phyloP scores from a whole-genome alignment of 1,140 invertebrate genomes.

The Drosophila seguyi region DNA sequence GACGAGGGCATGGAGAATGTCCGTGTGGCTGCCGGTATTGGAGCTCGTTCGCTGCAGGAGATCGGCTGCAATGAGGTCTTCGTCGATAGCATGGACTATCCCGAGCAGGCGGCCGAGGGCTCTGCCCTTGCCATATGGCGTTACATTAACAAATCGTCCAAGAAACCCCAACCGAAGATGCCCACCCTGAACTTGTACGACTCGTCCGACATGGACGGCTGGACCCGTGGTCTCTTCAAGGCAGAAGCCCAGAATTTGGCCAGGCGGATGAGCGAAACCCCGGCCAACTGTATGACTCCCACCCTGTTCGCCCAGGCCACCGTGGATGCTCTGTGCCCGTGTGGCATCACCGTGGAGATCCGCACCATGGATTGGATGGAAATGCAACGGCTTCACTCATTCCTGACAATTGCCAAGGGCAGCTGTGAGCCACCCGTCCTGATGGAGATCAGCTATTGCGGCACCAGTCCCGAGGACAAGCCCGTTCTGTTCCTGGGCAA shows the following conservation, averaged over 20 bases:
- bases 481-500: conserved; percentile 90
- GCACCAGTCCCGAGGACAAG: conserved; percentile 85
- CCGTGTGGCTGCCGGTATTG: conserved; percentile 86
- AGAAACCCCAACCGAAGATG: conserved; percentile 85
- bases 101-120: conserved; percentile 87
- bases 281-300: conserved; percentile 94
- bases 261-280: conserved; percentile 90
- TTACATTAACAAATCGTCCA: conserved; percentile 88
- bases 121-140: conserved; percentile 87
- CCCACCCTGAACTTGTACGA: conserved; percentile 85
- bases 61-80: conserved; percentile 86
- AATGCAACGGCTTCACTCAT: conserved; percentile 89
- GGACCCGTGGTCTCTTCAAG: conserved; percentile 90
- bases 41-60: conserved; percentile 86
- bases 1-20: conserved; percentile 87
- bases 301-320: conserved; percentile 90
- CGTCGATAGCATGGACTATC: conserved; percentile 89
- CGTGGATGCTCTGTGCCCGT: conserved; percentile 86
- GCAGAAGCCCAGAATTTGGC: conserved; percentile 94
- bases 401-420: conserved; percentile 91
- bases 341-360: conserved; percentile 88
- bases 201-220: conserved; percentile 86
- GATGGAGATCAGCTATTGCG: conserved; percentile 89
- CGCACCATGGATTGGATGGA: conserved; percentile 90
- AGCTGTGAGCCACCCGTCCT: conserved; percentile 90